Conservation (phyloP, 2,888 invertebrate genomes). For the Lottia gigantea region DNA sequence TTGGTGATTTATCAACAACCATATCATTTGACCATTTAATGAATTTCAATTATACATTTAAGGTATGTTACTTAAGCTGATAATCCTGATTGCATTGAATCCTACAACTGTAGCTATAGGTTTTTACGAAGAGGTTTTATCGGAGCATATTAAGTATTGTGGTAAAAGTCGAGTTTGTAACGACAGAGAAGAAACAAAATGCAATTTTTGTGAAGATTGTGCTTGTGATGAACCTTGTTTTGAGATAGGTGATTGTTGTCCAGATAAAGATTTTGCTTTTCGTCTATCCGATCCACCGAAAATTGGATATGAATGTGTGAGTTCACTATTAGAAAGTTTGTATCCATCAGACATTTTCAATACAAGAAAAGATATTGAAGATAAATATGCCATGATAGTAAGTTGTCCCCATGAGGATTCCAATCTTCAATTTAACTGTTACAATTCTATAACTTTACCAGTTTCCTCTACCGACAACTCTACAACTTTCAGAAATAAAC, state of each 20-base stretch:
- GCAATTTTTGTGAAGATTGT: constrained; percentile 28
- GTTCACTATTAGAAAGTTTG: background rate
- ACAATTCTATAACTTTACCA: constrained; percentile 14
- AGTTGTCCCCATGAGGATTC: constrained; percentile 15
- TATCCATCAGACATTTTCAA: constrained; percentile 6
- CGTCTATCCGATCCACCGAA: background rate
- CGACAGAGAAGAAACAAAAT: background rate
- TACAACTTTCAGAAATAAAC: constrained; percentile 18
- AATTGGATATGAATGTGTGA: background rate
- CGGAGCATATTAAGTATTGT: constrained; percentile 14
- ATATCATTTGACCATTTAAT: too few species aligned
- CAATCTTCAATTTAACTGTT: constrained; percentile 1
- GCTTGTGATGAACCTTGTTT: constrained; percentile 34
- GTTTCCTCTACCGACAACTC: constrained; percentile 11
- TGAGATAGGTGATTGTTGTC: constrained; percentile 35
- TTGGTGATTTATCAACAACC: too few species aligned
- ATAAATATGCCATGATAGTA: constrained; percentile 14
- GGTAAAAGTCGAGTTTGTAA: constrained; percentile 11
- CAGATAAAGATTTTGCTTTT: constrained; percentile 29
- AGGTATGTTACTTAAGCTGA: too few species aligned
- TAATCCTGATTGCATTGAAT: too few species aligned
- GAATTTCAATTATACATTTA: too few species aligned
- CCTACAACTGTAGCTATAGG: too few species aligned
- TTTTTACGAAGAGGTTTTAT: constrained; percentile 12
- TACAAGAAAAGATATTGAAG: background rate